Base-by-base conservation (phyloP, 2,888 invertebrate genomes). In the Baccha elongata region DNA sequence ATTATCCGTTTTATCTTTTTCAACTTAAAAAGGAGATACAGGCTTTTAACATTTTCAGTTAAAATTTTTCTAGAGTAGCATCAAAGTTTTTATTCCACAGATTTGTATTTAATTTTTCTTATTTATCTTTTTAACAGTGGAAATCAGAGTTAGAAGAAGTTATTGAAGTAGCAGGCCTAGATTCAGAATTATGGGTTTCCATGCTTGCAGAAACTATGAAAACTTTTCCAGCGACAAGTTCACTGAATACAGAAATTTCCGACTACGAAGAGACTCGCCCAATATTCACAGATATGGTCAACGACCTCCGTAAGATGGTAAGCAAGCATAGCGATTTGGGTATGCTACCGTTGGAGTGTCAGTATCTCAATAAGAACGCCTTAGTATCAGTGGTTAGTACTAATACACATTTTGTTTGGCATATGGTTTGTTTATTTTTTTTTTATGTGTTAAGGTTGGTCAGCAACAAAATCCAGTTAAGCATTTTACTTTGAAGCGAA, bases 181-280 rank as follows among this genome's bases (percentile, higher is more conserved):
- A 99, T 91, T 96, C 97, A 8, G 99, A 99, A 90, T 93, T 98
- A 87, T 99, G 99, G 99, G 99, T 99, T 35, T 96, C 98, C 4
- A 98, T 98, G 97, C 92, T 99, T 85, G 98, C 97, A 2, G 98
- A 99, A 92, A 96, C 97, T 85, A 95, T 99, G 92, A 97, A 97
- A 89, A 97, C 97, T 0, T 97, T 96, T 89, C 98, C 99, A 0
- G 94, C 96, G 0, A 94, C 95, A 0, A 97, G 98, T 26, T 95
- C 96, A 35, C 93, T 98, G 71, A 98, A 98, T 89, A 96, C 97
- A 37, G 96, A 97, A 91, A 95, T 98, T 87, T 92, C 94, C 58
- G 96, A 97, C 90, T 94, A 96, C 85, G 97, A 98, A 86, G 97
- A 97, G 88, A 97, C 97, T 26, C 93, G 96, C 85, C 95, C 96